Conservation (phyloP, 2,888 invertebrate genomes). For the Chrysolina americana region DNA sequence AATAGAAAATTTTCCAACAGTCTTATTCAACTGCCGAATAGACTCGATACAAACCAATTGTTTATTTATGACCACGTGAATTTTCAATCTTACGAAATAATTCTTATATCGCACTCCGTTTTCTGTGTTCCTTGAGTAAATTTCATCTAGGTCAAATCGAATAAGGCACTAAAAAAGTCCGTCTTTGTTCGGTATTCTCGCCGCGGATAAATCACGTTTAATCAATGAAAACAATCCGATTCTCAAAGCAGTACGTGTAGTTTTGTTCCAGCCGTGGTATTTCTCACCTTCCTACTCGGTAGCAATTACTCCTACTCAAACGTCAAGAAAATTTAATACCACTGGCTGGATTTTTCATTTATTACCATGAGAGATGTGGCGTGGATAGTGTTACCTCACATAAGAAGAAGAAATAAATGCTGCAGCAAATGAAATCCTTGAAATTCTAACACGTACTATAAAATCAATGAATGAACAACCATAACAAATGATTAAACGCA, state of each 20-base stretch:
- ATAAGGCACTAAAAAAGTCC: conserved; percentile 7
- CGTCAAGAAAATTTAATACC: neutral
- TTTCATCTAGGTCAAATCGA: neutral
- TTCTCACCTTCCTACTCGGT: conserved; percentile 16
- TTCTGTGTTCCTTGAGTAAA: neutral
- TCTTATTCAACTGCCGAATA: too few species aligned
- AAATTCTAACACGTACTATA: too few species aligned
- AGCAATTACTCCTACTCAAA: conserved; percentile 10
- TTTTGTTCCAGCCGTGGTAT: neutral
- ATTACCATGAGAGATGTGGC: neutral
- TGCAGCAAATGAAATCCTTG: too few species aligned
- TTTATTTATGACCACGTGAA: too few species aligned
- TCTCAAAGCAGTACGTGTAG: neutral
- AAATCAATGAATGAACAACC: too few species aligned
- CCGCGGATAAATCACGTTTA: conserved; percentile 1
- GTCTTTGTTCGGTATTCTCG: neutral
- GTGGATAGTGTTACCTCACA: neutral
- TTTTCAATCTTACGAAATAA: too few species aligned
- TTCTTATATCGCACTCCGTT: neutral
- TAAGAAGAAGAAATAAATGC: too few species aligned
- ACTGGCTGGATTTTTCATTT: neutral
- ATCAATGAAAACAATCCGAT: conserved; percentile 13
- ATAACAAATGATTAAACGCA: too few species aligned
- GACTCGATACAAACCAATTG: too few species aligned
- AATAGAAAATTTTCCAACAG: too few species aligned